These are phyloP conservation scores for Serranus cabrilla DNA, from an alignment of 2,797 vertebrate genomes.

Conservation along the genomic window DNA sequence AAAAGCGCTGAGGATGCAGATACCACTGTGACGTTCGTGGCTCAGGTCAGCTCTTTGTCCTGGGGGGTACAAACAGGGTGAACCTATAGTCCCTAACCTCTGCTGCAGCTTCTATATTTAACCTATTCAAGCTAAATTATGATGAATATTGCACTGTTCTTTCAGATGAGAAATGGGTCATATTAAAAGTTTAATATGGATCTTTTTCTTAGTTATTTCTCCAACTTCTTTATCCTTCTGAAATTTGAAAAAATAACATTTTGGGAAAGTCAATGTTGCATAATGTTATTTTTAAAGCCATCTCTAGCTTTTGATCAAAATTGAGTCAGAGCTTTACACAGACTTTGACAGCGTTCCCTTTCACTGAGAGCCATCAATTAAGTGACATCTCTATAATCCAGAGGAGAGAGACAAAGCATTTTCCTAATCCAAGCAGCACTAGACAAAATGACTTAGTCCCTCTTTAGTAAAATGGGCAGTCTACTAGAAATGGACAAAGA, in stretches of 20 bases:
- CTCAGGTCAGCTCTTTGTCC: constrained; percentile 77
- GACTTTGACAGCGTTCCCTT: constrained; percentile 49
- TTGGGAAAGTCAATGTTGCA: background rate
- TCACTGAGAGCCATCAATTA: constrained; percentile 65
- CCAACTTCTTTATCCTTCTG: constrained; percentile 7
- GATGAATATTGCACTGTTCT: constrained; percentile 24
- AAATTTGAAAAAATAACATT: background rate
- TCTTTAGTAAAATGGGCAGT: constrained; percentile 41
- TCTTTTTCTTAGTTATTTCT: background rate
- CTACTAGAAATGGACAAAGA: constrained; percentile 47
- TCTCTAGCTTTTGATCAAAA: constrained; percentile 42
- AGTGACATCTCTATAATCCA: constrained; percentile 75
- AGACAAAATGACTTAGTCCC: constrained; percentile 49
- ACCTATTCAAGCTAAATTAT: constrained; percentile 41
- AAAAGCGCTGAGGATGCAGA: constrained; percentile 75
- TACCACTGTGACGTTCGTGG: constrained; percentile 60
- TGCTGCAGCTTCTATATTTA: constrained; percentile 65
- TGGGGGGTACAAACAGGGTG: constrained; percentile 67
- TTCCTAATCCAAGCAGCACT: constrained; percentile 60
- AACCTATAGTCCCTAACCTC: constrained; percentile 50
- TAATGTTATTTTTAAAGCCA: constrained; percentile 11
- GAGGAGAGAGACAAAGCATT: constrained; percentile 70
- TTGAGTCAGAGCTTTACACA: constrained; percentile 36
- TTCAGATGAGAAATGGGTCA: constrained; percentile 24
- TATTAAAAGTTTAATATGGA: constrained; percentile 3